Conservation (phyloP, 2,113 vertebrate species). For the Grammomys dolichurus region DNA sequence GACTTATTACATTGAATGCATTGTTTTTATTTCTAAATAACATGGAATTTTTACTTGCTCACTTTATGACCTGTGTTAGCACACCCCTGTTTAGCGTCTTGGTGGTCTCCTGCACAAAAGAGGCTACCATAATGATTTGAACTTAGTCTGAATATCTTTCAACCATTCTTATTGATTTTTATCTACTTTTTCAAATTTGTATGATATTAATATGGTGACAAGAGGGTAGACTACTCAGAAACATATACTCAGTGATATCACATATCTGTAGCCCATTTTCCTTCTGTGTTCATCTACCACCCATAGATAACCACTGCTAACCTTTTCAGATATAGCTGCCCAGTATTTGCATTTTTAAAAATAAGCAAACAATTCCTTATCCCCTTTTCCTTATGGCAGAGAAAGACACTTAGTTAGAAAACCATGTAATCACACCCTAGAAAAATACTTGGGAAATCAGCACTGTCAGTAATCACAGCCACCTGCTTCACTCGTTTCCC, state of each 20-base stretch:
- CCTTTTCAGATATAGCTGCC: neutral
- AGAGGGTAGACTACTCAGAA: neutral
- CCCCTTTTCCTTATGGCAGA: neutral
- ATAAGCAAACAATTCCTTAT: neutral
- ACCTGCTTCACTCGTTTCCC: neutral
- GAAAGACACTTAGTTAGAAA: neutral
- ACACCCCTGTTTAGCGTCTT: neutral
- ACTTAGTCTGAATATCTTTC: neutral
- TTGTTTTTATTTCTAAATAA: neutral
- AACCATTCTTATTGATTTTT: neutral
- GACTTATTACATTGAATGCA: neutral
- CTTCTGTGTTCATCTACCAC: neutral
- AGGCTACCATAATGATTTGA: neutral
- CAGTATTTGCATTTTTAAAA: neutral
- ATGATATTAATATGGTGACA: neutral
- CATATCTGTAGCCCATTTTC: neutral
- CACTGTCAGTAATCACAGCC: neutral
- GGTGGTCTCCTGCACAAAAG: too few relatives aligned
- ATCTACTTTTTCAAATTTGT: neutral
- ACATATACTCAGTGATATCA: neutral
- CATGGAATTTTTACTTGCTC: neutral
- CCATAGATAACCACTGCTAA: neutral
- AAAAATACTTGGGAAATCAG: neutral
- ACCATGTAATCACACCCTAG: neutral
- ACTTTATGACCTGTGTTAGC: neutral